Conservation (phyloP, 2,113 vertebrate species). For the Channa maculata region DNA sequence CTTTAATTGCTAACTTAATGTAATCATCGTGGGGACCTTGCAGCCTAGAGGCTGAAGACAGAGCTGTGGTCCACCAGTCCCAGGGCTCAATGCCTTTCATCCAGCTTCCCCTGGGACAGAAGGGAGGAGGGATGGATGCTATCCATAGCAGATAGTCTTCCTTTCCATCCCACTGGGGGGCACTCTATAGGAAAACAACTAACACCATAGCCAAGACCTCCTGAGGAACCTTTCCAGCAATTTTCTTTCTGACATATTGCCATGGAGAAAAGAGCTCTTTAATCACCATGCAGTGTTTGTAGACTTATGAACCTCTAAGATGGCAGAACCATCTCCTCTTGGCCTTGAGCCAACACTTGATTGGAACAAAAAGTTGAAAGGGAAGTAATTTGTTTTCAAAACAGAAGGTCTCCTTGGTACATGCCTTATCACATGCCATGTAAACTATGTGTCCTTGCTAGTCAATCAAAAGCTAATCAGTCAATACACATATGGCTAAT, state of each 20-base stretch:
- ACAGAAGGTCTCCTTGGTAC: slow-evolving; percentile 56
- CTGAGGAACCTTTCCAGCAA: slow-evolving; percentile 42
- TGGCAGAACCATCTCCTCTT: slow-evolving; percentile 54
- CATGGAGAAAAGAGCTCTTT: slow-evolving; percentile 56
- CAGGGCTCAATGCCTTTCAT: slow-evolving; percentile 40
- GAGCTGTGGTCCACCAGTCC: slow-evolving; percentile 69
- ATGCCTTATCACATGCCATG: slow-evolving; percentile 35
- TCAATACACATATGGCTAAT: slow-evolving; percentile 25
- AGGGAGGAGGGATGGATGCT: slow-evolving; percentile 40
- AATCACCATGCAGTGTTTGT: slow-evolving; percentile 61
- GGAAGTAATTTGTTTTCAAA: slow-evolving; percentile 54
- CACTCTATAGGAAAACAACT: slow-evolving; percentile 42
- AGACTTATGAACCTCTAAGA: slow-evolving; percentile 41
- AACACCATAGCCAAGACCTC: slow-evolving; percentile 44
- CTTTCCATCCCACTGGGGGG: slow-evolving; percentile 42
- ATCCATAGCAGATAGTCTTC: slow-evolving; percentile 41
- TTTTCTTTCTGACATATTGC: slow-evolving; percentile 38
- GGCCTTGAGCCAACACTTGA: slow-evolving; percentile 54
- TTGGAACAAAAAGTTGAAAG: slow-evolving; percentile 60
- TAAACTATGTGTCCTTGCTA: slow-evolving; percentile 38
- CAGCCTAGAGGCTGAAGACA: slow-evolving; percentile 41
- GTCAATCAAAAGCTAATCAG: slow-evolving; percentile 41
- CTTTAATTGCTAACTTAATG: slow-evolving; percentile 71
- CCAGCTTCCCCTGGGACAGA: slow-evolving; percentile 49
- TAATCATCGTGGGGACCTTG: slow-evolving; percentile 68